These are phyloP conservation scores for Tragelaphus imberbis DNA, from an alignment of 2,113 vertebrate species.

Conservation along the genomic window DNA sequence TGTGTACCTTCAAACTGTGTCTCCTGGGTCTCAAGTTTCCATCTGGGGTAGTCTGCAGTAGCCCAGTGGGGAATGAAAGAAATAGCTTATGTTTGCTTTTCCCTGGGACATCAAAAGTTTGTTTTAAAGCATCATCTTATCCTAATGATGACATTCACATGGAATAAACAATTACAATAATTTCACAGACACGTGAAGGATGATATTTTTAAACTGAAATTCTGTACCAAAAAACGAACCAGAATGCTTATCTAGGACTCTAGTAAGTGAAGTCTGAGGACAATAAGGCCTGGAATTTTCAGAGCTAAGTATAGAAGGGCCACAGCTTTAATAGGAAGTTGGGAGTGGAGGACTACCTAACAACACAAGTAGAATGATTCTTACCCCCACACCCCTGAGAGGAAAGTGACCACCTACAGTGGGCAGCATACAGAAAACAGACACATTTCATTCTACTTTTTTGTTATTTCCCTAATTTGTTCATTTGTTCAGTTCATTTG, in stretches of 20 bases:
- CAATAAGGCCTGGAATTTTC: neutral
- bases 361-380: no score
- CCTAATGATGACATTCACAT: neutral
- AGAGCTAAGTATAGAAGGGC: neutral
- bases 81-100: neutral
- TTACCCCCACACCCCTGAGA: neutral
- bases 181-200: neutral
- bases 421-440: neutral
- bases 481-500: neutral
- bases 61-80: neutral
- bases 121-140: neutral
- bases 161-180: neutral
- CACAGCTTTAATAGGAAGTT: neutral
- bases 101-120: neutral
- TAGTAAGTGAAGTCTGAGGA: neutral
- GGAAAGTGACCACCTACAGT: no score
- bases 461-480: neutral
- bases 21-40: neutral
- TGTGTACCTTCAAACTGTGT: neutral
- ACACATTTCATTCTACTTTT: no score
- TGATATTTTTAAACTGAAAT: neutral
- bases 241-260: neutral
- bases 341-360: neutral
- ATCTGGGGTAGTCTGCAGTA: neutral
- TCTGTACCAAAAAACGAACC: neutral